A percentile compares a stretch with the other conserved stretches of the same genome.
Evolutionary conservation across 2,113 vertebrate genomes (phyloP).

Genomic region (Sigmodon hispidus): DNA sequence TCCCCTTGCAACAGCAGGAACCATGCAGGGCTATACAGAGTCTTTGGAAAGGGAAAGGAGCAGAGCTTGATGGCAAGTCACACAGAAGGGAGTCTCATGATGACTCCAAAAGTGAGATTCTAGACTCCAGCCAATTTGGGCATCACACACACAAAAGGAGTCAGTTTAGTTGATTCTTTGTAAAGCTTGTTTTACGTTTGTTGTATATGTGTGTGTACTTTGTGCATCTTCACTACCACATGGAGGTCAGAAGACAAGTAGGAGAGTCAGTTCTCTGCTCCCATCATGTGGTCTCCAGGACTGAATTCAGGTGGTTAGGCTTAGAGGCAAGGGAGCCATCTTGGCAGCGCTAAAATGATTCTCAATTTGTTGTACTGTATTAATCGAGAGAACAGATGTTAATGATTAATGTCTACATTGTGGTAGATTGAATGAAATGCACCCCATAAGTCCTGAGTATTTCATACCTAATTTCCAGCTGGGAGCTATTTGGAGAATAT

Average conservation of each 20-base stretch:
- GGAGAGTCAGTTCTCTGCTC: neutral
- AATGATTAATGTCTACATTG: neutral
- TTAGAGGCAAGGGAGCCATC: neutral
- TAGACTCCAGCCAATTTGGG: neutral
- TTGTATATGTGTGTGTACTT: neutral
- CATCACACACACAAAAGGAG: neutral
- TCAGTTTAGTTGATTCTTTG: neutral
- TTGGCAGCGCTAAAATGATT: neutral
- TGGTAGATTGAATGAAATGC: neutral
- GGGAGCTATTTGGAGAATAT: neutral
- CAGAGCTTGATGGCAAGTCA: neutral
- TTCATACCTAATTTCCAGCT: neutral
- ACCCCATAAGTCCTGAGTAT: neutral
- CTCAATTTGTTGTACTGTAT: neutral
- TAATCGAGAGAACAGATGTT: neutral
- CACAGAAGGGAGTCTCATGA: neutral
- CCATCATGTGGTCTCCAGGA: neutral
- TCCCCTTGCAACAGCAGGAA: neutral
- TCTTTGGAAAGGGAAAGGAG: neutral
- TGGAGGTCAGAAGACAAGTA: neutral
- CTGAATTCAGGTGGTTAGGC: neutral
- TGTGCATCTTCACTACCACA: neutral
- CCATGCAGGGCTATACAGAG: neutral
- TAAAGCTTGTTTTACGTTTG: neutral
- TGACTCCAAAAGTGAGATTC: too few relatives aligned